Conservation (phyloP, 35 echinoderm and acorn worm genomes). For the Diadema setosum region DNA sequence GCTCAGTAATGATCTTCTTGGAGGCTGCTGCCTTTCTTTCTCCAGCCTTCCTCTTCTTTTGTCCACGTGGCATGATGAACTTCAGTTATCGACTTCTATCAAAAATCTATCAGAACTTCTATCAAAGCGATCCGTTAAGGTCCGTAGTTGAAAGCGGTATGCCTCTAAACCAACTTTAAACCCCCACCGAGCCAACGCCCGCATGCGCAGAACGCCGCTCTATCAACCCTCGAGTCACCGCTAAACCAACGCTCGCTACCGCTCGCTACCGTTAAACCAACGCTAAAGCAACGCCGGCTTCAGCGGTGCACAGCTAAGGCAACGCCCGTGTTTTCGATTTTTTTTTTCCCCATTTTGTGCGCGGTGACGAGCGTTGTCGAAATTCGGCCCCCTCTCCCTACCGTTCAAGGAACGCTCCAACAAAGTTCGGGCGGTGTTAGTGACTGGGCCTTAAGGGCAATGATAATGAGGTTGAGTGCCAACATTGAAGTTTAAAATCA, state of each 20-base stretch:
- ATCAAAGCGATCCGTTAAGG: neutral
- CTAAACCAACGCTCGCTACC: neutral
- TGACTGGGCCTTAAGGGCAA: too few relatives aligned
- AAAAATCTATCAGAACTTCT: neutral
- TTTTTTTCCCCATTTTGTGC: neutral
- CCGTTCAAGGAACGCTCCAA: neutral
- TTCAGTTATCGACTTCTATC: neutral
- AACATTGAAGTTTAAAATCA: too few relatives aligned
- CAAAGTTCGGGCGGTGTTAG: neutral
- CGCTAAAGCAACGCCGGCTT: neutral
- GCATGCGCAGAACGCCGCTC: conserved; percentile 6
- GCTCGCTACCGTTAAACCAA: neutral
- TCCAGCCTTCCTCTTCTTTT: conserved; percentile 19
- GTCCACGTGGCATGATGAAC: neutral
- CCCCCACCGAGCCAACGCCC: neutral
- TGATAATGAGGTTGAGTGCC: too few relatives aligned
- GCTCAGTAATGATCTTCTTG: conserved; percentile 14
- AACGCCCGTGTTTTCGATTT: neutral
- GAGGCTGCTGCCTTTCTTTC: conserved; percentile 4
- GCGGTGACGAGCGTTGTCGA: neutral
- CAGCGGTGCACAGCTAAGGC: neutral
- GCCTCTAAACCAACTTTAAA: neutral
- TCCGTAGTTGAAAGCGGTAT: conserved; percentile 14
- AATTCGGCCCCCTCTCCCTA: neutral
- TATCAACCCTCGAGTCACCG: too few relatives aligned